Conservation (phyloP, 2,888 invertebrate genomes). For the Dascillus cervinus region DNA sequence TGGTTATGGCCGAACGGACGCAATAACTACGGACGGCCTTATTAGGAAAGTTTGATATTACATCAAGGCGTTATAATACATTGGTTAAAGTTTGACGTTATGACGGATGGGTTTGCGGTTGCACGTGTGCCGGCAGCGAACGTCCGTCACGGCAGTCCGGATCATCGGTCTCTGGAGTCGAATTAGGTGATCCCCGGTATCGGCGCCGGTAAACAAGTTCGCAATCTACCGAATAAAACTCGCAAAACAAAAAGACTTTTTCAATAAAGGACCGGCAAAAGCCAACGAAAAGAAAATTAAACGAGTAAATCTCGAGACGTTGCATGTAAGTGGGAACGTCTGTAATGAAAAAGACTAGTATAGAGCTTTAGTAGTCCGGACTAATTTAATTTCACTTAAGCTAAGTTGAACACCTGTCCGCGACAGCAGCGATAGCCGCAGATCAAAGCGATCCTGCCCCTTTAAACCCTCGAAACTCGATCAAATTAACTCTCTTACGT, state of each 20-base stretch:
- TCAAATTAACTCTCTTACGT: too few species aligned
- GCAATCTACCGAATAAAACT: constrained; percentile 18
- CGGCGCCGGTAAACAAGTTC: constrained; percentile 22
- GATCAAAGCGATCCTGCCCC: constrained; percentile 9
- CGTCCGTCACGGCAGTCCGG: constrained; percentile 17
- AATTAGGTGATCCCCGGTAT: constrained; percentile 23
- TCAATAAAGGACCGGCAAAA: too few species aligned
- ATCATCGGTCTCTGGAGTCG: constrained; percentile 25
- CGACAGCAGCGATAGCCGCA: constrained; percentile 13
- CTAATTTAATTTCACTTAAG: constrained; percentile 27
- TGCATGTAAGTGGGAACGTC: constrained; percentile 21
- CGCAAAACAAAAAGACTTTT: constrained; percentile 23
- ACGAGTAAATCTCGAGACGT: constrained; percentile 29
- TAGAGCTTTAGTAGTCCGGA: constrained; percentile 18
- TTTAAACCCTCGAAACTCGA: too few species aligned
- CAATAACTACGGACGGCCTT: constrained; percentile 24
- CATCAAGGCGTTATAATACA: constrained; percentile 33
- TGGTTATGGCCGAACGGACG: constrained; percentile 8
- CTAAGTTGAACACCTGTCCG: constrained; percentile 16
- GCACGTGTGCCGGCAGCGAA: constrained; percentile 23
- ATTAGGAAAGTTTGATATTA: constrained; percentile 37
- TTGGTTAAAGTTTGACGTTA: constrained; percentile 38
- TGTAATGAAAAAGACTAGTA: constrained; percentile 19
- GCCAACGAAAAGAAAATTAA: constrained; percentile 28
- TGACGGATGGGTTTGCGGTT: constrained; percentile 32